Base-by-base conservation (phyloP, 2,888 invertebrate species). In the Chaitophorus viminalis region DNA sequence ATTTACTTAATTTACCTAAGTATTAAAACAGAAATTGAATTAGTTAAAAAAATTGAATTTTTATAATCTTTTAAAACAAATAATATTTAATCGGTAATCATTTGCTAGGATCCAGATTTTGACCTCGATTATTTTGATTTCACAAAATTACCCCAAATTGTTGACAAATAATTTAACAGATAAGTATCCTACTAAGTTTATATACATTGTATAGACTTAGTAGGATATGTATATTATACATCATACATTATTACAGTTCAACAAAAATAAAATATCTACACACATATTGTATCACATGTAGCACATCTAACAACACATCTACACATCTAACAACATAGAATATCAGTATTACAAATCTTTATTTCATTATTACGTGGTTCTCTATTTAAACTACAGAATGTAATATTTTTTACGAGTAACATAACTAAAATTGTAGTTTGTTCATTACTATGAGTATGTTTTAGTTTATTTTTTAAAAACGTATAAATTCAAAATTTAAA, bases 21-120 rank as follows among this genome's bases (percentile, higher is more conserved):
- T 39, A 39, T 39, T 39, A 9, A 9, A 39, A 54, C 21, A 54
- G 3, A 54, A 1, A 18, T 54, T 4, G n/a, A 8, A 14, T 68
- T 29, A 29, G 3, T 29, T 29, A 11, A 68, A 68, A 68, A 68
- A 68, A 68, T 68, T 68, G 9, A 29, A 68, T 29, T 14, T 6
- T 68, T 68, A 2, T 14, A 14, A 68, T 29, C 3, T 54, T 11
- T 1, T 54, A 54, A 68, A 68, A 21, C 25, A 11, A 29, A 68
- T 31, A 68, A 29, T 25, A 68, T 46, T 36, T 60, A 79, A 39
- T 65, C 4, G 54, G 72, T 82, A 74, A 82, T n/a, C n/a, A 82
- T 82, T n/a, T 54, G 79, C 18, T 60, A 54, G 65, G 65, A 68
- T 68, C 79, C 21, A 68, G 4, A 3, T 60, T 33, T 72, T 54